Base-by-base conservation (phyloP, 2,888 invertebrate species). In the Chalcis sispes region DNA sequence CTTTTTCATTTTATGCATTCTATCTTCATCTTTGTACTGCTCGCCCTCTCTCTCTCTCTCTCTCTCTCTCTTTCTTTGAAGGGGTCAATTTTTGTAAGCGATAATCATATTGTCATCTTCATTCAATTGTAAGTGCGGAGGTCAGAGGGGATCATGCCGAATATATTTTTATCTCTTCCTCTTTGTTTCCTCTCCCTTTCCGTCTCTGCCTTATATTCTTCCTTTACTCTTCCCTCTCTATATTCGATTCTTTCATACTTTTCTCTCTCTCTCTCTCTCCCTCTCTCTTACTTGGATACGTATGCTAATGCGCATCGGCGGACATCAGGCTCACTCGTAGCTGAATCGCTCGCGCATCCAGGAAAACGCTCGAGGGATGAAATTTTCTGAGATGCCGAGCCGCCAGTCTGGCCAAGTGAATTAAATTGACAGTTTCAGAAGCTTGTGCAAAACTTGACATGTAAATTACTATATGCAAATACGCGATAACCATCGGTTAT, bases 71-170 rank as follows among this genome's bases (percentile, higher is more conserved):
- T 46, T 23, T 66, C 48, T 42, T 32, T 20, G 54, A n/a, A 23
- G 25, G 46, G 52, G n/a, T 29, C 64, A 70, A 56, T 70, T 75
- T 75, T 62, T 59, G 46, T 23, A 71, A 48, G 61, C 71, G 71
- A 71, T 75, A 75, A 71, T 75, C 75, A 75, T 61, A 75, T 75
- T 71, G 75, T 75, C 66, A 61, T 75, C 75, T 46, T 54, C 75
- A 54, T 75, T 75, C 75, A 75, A 75, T 75, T 75, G 61, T 50
- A 66, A 58, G 27, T 54, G 20, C 15, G 42, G 36, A 10, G 67
- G 48, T 69, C 62, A 54, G 23, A 61, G 5, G 10, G 42, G 50
- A 54, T 48, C 46, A 40, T 27, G 66, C 25, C 23, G 5, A n/a
- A n/a, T n/a, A n/a, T n/a, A n/a, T n/a, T n/a, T 10, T 29, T 20